phyloP scores from a whole-genome alignment of 2,888 invertebrate species.

The Cataglyphis altisquamis region DNA sequence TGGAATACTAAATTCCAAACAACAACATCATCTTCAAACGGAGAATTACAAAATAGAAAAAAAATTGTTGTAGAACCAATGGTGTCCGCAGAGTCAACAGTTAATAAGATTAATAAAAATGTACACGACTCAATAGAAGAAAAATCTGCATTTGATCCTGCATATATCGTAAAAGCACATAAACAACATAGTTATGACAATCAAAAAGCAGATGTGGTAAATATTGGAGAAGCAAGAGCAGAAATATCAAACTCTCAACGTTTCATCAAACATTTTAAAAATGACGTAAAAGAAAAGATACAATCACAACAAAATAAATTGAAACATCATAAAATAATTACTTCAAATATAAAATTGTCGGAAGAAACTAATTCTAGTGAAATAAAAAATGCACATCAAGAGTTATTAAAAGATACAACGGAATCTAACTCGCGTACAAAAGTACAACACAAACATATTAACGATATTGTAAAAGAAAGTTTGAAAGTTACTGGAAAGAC shows the following conservation, averaged over 20 bases:
- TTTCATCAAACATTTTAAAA: neutral
- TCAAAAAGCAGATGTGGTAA: neutral
- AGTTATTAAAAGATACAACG: constrained; percentile 3
- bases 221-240: neutral
- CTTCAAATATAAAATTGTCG: neutral
- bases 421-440: neutral
- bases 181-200: neutral
- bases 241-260: neutral
- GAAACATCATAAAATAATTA: constrained; percentile 14
- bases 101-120: neutral
- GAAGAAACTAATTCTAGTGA: neutral
- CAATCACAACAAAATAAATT: neutral
- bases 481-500: constrained; percentile 15
- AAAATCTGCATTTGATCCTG: neutral
- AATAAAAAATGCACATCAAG: constrained; percentile 14
- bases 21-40: neutral
- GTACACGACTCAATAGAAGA: too few species aligned
- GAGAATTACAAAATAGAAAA: neutral
- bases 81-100: neutral
- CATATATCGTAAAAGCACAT: neutral
- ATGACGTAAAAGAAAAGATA: neutral
- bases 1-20: neutral
- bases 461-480: constrained; percentile 20
- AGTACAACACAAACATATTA: constrained; percentile 7
- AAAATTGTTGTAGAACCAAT: neutral